Evolutionary conservation across 2,113 vertebrate genomes (phyloP).

Genomic region (Psilopsiagon aymara): DNA sequence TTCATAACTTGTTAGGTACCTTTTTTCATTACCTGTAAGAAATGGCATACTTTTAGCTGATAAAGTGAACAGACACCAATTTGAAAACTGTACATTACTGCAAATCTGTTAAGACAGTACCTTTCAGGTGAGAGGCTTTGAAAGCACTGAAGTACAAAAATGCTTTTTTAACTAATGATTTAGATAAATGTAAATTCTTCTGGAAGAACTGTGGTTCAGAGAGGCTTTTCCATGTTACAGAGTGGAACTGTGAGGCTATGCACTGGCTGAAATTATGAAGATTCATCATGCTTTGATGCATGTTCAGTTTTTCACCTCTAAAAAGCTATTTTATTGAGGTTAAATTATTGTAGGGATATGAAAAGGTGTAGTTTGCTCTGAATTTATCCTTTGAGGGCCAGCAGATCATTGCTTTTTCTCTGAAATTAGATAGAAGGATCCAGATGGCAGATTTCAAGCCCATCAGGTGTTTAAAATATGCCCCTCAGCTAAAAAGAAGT

Average conservation of each 20-base stretch:
- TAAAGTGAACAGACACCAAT: not conserved
- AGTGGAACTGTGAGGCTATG: not conserved
- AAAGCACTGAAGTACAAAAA: not conserved
- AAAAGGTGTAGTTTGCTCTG: slow-evolving; percentile 48
- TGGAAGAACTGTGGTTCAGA: not conserved
- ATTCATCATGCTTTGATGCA: slow-evolving; percentile 15
- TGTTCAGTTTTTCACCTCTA: slow-evolving; percentile 32
- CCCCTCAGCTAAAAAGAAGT: slow-evolving; percentile 48
- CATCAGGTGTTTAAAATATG: slow-evolving; percentile 69
- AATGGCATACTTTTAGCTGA: not conserved
- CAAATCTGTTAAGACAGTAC: not conserved
- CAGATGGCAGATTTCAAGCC: slow-evolving; percentile 64
- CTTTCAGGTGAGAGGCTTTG: not conserved
- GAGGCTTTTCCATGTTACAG: not conserved
- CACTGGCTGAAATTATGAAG: slow-evolving; percentile 36
- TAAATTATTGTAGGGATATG: slow-evolving; percentile 47
- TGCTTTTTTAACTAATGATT: not conserved
- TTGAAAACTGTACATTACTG: not conserved
- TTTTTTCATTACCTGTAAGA: not conserved
- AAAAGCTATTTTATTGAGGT: slow-evolving; percentile 53
- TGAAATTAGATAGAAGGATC: slow-evolving; percentile 62
- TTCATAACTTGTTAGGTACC: not conserved
- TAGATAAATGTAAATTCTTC: not conserved
- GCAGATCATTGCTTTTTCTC: slow-evolving; percentile 59
- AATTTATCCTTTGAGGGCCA: slow-evolving; percentile 57